These are phyloP conservation scores for Lampris megalopsis DNA, from an alignment of 2,113 vertebrate genomes.

Conservation along the genomic window DNA sequence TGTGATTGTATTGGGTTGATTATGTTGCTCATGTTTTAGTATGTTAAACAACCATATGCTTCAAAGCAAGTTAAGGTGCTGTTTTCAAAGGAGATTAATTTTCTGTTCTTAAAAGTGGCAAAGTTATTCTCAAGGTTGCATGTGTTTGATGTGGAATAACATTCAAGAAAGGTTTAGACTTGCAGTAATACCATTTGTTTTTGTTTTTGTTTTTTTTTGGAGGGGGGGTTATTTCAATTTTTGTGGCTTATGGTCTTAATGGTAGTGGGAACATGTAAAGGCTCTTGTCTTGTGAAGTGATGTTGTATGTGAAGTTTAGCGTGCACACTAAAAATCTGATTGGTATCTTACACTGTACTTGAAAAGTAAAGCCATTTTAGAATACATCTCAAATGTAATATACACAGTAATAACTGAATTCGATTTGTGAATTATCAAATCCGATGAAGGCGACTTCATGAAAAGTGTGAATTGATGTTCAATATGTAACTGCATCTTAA, in stretches of 20 bases:
- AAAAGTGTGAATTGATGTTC: slow-evolving; percentile 57
- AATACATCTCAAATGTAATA: slow-evolving; percentile 17
- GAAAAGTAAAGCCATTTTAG: slow-evolving; percentile 50
- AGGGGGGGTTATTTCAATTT: slow-evolving; percentile 38
- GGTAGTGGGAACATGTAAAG: slow-evolving; percentile 39
- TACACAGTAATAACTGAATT: slow-evolving; percentile 35
- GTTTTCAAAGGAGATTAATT: background rate
- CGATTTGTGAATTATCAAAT: slow-evolving; percentile 39
- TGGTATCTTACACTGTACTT: slow-evolving; percentile 33
- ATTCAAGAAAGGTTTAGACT: slow-evolving; percentile 33
- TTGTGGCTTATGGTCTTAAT: slow-evolving; percentile 16
- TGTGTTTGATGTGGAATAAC: slow-evolving; percentile 56
- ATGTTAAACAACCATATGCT: slow-evolving; percentile 25
- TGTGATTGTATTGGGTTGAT: slow-evolving; percentile 6
- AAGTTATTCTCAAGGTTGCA: slow-evolving; percentile 49
- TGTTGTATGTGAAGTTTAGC: slow-evolving; percentile 61
- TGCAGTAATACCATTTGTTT: background rate
- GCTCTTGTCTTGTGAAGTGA: slow-evolving; percentile 68
- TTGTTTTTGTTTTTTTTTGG: background rate
- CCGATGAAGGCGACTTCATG: slow-evolving; percentile 36
- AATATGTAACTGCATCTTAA: slow-evolving; percentile 51
- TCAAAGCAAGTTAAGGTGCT: slow-evolving; percentile 8
- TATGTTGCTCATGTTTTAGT: slow-evolving; percentile 33
- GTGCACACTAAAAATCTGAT: slow-evolving; percentile 47
- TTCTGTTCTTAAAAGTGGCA: background rate